These are phyloP conservation scores for Nannobrachium achirus DNA, from an alignment of 2,113 vertebrate species.

Conservation along the genomic window DNA sequence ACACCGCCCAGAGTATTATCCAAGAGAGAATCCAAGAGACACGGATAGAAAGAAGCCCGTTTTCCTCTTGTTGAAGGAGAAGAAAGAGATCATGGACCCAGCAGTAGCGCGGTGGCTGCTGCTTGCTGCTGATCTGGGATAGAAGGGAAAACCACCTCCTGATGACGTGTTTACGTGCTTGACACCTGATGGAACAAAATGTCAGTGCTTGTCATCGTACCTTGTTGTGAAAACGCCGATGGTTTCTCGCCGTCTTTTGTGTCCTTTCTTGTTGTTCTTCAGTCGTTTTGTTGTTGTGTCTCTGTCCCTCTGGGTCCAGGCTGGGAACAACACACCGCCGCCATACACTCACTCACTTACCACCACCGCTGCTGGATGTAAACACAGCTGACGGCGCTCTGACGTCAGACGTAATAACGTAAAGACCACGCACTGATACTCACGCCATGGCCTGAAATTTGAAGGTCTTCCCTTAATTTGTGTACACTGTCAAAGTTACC, in stretches of 20 bases:
- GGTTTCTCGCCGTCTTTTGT: background rate
- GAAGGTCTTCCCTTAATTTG: background rate
- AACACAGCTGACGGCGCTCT: slow-evolving; percentile 83
- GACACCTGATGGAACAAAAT: too few relatives aligned
- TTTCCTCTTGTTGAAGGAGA: background rate
- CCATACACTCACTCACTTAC: too few relatives aligned
- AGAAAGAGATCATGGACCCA: slow-evolving; percentile 7
- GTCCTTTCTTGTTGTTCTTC: background rate
- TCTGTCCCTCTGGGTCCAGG: slow-evolving; percentile 32
- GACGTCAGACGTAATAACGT: slow-evolving; percentile 75
- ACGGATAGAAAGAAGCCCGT: slow-evolving; percentile 5
- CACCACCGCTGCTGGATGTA: slow-evolving; percentile 76
- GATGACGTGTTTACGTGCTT: too few relatives aligned
- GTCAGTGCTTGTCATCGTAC: slow-evolving; percentile 6
- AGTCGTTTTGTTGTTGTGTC: slow-evolving; percentile 10
- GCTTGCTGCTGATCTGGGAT: background rate
- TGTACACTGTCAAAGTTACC: too few relatives aligned
- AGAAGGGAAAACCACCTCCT: too few relatives aligned
- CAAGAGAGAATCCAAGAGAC: background rate
- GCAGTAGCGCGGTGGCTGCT: background rate
- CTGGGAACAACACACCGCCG: slow-evolving; percentile 48
- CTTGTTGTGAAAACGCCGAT: slow-evolving; percentile 7
- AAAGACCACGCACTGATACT: background rate
- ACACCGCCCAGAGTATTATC: background rate
- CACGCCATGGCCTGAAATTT: slow-evolving; percentile 24